A percentile compares a stretch with the other conserved stretches of the same genome.
Conservation (phyloP, 2,113 vertebrate species). For the Tonatia bakeri region DNA sequence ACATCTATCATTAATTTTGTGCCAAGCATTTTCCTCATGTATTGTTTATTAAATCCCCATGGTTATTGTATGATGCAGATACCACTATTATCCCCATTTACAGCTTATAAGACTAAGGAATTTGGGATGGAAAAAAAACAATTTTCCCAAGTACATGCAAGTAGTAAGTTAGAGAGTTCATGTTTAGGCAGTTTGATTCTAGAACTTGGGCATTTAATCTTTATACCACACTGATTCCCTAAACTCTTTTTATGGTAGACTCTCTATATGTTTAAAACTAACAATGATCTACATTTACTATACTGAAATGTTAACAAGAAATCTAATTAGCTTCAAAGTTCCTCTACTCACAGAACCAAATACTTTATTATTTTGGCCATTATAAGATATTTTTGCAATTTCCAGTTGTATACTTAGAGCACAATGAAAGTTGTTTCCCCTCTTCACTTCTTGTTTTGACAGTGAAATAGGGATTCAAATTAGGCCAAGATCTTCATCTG, state of each 20-base stretch:
- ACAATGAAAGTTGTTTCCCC: not conserved
- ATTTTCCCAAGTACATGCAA: not conserved
- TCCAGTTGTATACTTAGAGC: not conserved
- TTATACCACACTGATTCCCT: not conserved
- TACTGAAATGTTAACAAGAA: not conserved
- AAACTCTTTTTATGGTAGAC: not conserved
- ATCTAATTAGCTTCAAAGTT: not conserved
- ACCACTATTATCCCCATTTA: not conserved
- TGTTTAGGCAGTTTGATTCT: not conserved
- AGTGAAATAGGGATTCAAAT: not conserved
- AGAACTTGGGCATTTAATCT: not conserved
- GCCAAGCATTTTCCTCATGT: not conserved
- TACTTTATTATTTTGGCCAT: not conserved
- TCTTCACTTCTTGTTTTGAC: not conserved
- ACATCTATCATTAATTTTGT: conserved; percentile 15
- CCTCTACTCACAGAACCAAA: conserved; percentile 18
- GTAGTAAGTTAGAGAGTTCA: not conserved
- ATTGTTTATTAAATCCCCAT: not conserved
- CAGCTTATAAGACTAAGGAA: not conserved
- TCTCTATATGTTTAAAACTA: conserved; percentile 37
- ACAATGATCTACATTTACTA: not conserved
- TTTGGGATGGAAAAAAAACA: not conserved
- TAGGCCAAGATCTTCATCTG: not conserved
- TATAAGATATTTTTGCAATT: not conserved
- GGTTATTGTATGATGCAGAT: not conserved